Evolutionary conservation across 1,140 invertebrate species (phyloP).

Genomic region (Gonatopus flavifemur): DNA sequence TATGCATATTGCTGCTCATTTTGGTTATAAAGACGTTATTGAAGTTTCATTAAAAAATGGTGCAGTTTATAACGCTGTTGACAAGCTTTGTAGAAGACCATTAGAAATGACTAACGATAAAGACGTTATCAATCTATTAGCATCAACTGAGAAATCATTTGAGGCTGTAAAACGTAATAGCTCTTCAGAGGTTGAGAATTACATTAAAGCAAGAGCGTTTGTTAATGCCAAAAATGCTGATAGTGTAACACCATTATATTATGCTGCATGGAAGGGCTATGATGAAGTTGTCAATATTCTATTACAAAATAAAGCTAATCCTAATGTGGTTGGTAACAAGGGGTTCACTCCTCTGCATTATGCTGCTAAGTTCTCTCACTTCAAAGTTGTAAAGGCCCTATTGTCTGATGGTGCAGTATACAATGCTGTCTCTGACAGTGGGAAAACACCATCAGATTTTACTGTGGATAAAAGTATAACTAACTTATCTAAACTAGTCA

Average conservation of each 20-base stretch:
- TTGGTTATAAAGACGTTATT: neutral
- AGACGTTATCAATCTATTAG: neutral
- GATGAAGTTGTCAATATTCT: constrained; percentile 15
- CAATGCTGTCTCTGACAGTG: neutral
- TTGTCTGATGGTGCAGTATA: constrained; percentile 9
- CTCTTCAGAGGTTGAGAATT: neutral
- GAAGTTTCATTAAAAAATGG: constrained; percentile 3
- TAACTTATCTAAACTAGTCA: constrained; percentile 6
- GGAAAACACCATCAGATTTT: constrained; percentile 9
- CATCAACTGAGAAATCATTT: neutral
- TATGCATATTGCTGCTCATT: constrained; percentile 15
- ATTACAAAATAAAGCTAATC: constrained; percentile 22
- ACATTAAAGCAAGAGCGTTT: neutral
- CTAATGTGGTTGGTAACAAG: constrained; percentile 13
- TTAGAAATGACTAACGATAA: neutral
- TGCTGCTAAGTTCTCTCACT: constrained; percentile 16
- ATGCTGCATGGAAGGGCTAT: constrained; percentile 13
- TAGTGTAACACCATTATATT: constrained; percentile 20
- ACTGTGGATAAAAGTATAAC: neutral
- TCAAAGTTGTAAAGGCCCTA: constrained; percentile 13
- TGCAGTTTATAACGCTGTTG: neutral
- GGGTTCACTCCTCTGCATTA: constrained; percentile 22
- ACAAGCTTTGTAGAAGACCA: neutral
- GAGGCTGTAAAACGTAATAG: neutral
- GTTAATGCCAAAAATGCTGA: constrained; percentile 1